Base-by-base conservation (phyloP, 2,113 vertebrate genomes). In the Paraplagusia blochii region DNA sequence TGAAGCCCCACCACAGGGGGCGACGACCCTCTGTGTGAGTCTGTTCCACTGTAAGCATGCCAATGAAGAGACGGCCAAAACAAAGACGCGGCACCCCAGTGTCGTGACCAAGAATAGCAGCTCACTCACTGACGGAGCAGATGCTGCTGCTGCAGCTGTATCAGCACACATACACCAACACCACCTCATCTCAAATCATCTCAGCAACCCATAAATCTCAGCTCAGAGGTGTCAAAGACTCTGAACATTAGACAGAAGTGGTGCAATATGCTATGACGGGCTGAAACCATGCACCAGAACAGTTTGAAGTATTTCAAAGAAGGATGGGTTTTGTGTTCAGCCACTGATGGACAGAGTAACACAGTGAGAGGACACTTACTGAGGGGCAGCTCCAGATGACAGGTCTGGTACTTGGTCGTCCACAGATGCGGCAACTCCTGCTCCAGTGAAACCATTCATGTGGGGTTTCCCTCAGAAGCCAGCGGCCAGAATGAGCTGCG, bases 381-480 rank as follows among this genome's bases (percentile, higher is more conserved):
- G 87, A 82, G 91, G 77, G 87, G 87, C 88, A 74, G 85, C 77
- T 82, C 83, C 88, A 83, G 88, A 87, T 83, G 89, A 85, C 83
- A 91, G 87, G 38, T 90, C 87, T 83, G 86, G 88, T 85, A 74
- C 84, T 75, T 90, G 93, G 53, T 44, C 44, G 92, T 93, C 83
- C 93, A 96, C 87, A 99, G 89, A 90, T 90, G 88, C 1, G 89
- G 93, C 88, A 94, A 82, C 83, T 93, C 92, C 90, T 92, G 86
- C 19, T 91, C 91, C 1, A 87, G 91, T 88, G 91, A 94, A 77
- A 91, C 92, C 68, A 82, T 80, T 80, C 90, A 87, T 90, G 82
- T 92, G 92, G 94, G 87, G 92, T 94, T 91, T 90, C 91, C 78
- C 81, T 87, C 70, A 91, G 91, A 88, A 91, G 93, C 92, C 89